Conservation (phyloP, 2,797 vertebrate genomes). For the Microchirus variegatus region DNA sequence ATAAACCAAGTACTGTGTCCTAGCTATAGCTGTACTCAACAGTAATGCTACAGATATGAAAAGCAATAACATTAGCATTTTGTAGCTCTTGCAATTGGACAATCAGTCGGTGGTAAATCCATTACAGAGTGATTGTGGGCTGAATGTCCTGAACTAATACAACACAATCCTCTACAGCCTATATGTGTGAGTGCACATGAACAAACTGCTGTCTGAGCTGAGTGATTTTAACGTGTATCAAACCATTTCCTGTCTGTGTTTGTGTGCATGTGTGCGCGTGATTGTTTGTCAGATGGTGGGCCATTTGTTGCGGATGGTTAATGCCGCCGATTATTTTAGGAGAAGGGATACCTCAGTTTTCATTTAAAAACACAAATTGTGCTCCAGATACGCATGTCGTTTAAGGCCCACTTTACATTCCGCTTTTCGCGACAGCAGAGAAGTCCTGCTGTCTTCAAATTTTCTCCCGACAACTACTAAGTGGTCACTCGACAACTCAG, state of each 20-base stretch:
- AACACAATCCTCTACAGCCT: conserved; percentile 3
- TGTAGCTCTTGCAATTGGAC: conserved; percentile 70
- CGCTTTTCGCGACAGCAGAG: no score
- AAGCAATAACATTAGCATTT: conserved; percentile 63
- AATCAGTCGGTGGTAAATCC: conserved; percentile 65
- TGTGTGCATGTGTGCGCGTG: no score
- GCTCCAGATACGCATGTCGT: no score
- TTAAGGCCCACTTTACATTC: no score
- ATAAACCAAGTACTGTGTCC: conserved; percentile 34
- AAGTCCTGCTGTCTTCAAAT: no score
- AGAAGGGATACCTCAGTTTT: no score
- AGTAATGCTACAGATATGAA: conserved; percentile 54
- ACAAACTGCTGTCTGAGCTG: conserved; percentile 12
- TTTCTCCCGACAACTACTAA: no score
- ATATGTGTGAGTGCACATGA: conserved; percentile 23
- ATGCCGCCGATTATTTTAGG: no score
- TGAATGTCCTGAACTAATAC: conserved; percentile 37
- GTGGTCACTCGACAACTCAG: no score
- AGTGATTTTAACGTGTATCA: conserved; percentile 20
- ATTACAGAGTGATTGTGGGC: conserved; percentile 55
- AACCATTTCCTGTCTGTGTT: conserved; percentile 60
- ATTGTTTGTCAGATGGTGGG: no score
- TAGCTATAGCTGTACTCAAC: conserved; percentile 37
- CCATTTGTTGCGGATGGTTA: no score
- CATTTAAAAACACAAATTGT: no score